Percentiles rank a stretch among this genome's conserved stretches.
phyloP scores from a whole-genome alignment of 1,140 invertebrate species.

The Panagrolaimus sp. region DNA sequence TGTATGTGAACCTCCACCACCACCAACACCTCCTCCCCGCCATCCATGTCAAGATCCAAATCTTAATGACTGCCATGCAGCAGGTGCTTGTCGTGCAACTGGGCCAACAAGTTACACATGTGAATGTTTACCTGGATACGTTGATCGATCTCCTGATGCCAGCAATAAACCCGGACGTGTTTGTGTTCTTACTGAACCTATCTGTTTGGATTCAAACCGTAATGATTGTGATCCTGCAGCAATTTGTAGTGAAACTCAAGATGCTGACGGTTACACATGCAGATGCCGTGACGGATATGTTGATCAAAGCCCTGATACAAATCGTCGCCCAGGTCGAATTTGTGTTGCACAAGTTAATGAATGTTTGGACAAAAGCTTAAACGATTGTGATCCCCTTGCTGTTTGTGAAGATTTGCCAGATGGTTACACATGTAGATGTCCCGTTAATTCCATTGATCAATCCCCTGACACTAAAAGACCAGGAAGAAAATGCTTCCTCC shows the following conservation, averaged over 20 bases:
- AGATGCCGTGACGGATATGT: conserved; percentile 54
- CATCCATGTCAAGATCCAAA: conserved; percentile 56
- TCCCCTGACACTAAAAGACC: conserved; percentile 49
- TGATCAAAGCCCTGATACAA: conserved; percentile 47
- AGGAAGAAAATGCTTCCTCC: conserved; percentile 45
- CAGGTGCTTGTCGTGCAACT: conserved; percentile 47
- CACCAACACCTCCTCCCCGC: conserved; percentile 45
- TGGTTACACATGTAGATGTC: conserved; percentile 54
- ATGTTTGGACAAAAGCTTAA: conserved; percentile 53
- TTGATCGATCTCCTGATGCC: conserved; percentile 44
- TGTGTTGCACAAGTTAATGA: conserved; percentile 56
- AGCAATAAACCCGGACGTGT: conserved; percentile 30
- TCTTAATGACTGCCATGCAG: conserved; percentile 54
- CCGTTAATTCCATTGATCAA: conserved; percentile 51
- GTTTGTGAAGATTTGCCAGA: conserved; percentile 54
- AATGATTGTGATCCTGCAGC: conserved; percentile 57
- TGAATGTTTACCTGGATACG: conserved; percentile 54
- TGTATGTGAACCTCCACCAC: conserved; percentile 52
- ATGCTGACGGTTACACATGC: conserved; percentile 46
- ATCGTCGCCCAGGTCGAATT: conserved; percentile 46
- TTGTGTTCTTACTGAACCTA: conserved; percentile 44
- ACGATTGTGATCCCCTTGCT: conserved; percentile 54
- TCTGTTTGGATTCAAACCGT: conserved; percentile 50
- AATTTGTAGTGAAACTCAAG: conserved; percentile 47
- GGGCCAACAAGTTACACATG: conserved; percentile 51